Evolutionary conservation across 2,797 vertebrate genomes (phyloP), one percentile per base, ranked within the genome.

Genomic region (Ceyx erithaca): DNA sequence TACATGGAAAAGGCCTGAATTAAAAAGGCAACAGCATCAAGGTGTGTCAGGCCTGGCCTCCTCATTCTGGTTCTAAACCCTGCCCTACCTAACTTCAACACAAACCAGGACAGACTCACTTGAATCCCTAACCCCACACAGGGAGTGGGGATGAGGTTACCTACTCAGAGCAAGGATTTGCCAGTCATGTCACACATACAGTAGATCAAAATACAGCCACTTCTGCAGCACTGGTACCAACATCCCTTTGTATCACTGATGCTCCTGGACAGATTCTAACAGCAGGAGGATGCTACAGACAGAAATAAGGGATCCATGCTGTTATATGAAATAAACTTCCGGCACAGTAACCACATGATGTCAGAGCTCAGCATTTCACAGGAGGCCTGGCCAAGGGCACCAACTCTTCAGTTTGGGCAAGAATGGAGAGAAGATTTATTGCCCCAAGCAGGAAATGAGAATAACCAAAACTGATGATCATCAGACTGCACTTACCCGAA

Each of bases 401-500:
- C 57, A 61, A 23, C 7, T 69, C 48, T 69, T 69, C 57, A 55
- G 16, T 49, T 25, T 66, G 62, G 17, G 12, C 14, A 81, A 67
- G 37, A 75, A 66, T 4, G 8, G 66, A 57, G 9, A 57, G 14
- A 59, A 58, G 45, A 66, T 22, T 35, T 41, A 43, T 2, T 55
- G 68, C 14, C 31, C 16, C 22, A 55, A 46, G 45, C 19, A 82
- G 46, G 49, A 77, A 77, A 76, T 2, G 7, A 57, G 62, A 62
- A 85, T 37, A 49, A 68, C 7, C 0, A 0, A 1, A 72, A 58
- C 7, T 7, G 26, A 17, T 51, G 40, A 49, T 48, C 18, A 45
- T 45, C 19, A 81, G 25, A 55, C 17, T n/a, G 35, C 61, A 87
- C 93, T 96, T 97, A 98, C 98, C 98, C 98, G 98, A 92, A 98